Evolutionary conservation across 2,113 vertebrate species (phyloP).

Genomic region (Pterocles orientalis): DNA sequence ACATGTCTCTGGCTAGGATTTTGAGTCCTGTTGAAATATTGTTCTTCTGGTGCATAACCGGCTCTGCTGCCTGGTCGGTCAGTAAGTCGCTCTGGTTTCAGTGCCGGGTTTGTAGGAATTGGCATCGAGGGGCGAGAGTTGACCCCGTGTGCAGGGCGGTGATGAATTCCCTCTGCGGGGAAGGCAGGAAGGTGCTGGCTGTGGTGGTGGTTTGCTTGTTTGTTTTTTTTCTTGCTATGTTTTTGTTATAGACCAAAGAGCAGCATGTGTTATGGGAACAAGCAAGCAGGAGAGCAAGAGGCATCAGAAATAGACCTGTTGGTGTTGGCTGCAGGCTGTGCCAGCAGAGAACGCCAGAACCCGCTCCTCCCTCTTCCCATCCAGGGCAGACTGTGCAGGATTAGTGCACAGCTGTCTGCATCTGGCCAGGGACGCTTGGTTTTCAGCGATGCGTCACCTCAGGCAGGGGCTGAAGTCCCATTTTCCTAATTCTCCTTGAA

Average conservation of each 20-base stretch:
- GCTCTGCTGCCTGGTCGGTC: not conserved
- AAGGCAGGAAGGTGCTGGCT: not conserved
- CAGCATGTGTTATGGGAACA: not conserved
- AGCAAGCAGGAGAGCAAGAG: not conserved
- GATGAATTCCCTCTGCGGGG: constrained; percentile 33
- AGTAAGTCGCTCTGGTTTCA: not conserved
- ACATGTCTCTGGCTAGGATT: not conserved
- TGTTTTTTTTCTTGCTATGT: not conserved
- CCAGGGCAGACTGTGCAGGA: not conserved
- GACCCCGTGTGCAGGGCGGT: constrained; percentile 20
- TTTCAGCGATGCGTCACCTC: fast-evolving
- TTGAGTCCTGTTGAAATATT: not conserved
- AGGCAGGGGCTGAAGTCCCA: not conserved
- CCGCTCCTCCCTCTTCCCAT: not conserved
- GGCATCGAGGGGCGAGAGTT: constrained; percentile 29
- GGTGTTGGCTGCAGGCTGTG: not conserved
- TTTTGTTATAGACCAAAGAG: not conserved
- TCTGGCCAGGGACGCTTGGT: fast-evolving
- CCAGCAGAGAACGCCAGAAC: not conserved
- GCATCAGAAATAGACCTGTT: not conserved
- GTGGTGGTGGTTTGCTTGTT: not conserved
- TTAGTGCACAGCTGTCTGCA: not conserved
- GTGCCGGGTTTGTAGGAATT: not conserved
- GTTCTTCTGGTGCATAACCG: not conserved
- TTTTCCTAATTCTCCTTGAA: not conserved